Evolutionary conservation across 2,797 vertebrate genomes (phyloP), one percentile per base, ranked within the genome.

Genomic region (Lerista edwardsae): DNA sequence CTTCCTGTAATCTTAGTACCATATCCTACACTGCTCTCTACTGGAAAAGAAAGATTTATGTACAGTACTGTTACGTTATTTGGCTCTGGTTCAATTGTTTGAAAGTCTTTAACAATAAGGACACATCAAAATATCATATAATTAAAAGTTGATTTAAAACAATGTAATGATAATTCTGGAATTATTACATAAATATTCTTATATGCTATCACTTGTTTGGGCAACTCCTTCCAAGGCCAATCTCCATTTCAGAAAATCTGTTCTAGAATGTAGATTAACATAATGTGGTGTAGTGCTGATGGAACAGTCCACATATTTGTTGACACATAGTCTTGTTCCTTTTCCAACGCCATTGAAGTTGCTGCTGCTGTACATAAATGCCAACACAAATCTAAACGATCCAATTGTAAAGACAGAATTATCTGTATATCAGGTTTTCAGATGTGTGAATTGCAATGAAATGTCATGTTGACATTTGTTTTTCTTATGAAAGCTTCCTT

Each of bases 21-120:
- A 82, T 90, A 87, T 92, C 90, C 94, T 92, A 90, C 82, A 94
- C 89, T 96, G 96, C 96, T 93, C 96, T 95, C 96, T 96, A 87
- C 95, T 96, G 96, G 96, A 91, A 88, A 83, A 90, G 80, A 84
- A 84, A 61, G 47, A 57, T 19, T 88, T 57, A 23, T 34, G 23
- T 25, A 85, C 69, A 0, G 2, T 87, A 82, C 15, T 69, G 31
- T 85, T 87, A 31, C 39, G 12, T 61, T 15, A 17, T 27, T 23
- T 44, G 36, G 61, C 19, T n/a, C 6, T 15, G 17, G 29, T 7
- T 80, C 23, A 80, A 36, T 84, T 72, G 31, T 64, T 12, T 17
- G 65, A 62, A 62, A 44, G 9, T 11, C 10, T 6, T 71, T 59
- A 31, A 7, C 15, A 11, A 9, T 73, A 19, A 23, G 34, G n/a